Conservation (phyloP, 2,888 invertebrate species). For the Nebria salina region DNA sequence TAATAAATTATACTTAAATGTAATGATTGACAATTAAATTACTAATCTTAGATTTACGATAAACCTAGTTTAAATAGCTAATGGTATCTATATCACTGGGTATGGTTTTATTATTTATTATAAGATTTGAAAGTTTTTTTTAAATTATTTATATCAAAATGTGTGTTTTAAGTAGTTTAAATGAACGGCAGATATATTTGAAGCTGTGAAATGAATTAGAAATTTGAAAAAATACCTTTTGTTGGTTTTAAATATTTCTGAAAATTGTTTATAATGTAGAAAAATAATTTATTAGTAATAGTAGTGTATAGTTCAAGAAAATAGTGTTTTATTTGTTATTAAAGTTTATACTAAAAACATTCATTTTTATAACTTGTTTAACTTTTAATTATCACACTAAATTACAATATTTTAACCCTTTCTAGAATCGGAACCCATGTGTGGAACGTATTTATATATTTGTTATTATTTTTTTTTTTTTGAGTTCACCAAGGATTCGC, state of each 20-base stretch:
- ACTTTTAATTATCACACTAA: slow-evolving; percentile 13
- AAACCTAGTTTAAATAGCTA: slow-evolving; percentile 14
- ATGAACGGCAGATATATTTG: neutral
- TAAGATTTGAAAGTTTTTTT: too few relatives aligned
- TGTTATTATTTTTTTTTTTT: neutral
- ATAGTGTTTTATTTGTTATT: slow-evolving; percentile 21
- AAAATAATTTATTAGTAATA: slow-evolving; percentile 38
- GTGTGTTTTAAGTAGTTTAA: neutral
- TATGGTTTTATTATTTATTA: slow-evolving; percentile 18
- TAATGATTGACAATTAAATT: slow-evolving; percentile 44
- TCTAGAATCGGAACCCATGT: neutral
- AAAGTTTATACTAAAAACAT: slow-evolving; percentile 7
- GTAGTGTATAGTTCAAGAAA: slow-evolving; percentile 38
- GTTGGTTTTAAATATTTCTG: slow-evolving; percentile 5
- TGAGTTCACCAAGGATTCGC: slow-evolving; percentile 34
- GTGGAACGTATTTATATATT: too few relatives aligned
- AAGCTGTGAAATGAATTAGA: neutral
- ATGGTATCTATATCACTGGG: slow-evolving; percentile 17
- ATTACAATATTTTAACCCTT: neutral
- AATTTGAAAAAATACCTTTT: neutral
- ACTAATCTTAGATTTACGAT: slow-evolving; percentile 24
- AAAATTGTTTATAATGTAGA: slow-evolving; percentile 24
- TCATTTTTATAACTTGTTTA: slow-evolving; percentile 2
- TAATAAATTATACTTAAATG: slow-evolving; percentile 21
- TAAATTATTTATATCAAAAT: too few relatives aligned